Percentiles rank a stretch among this genome's conserved stretches.
Conservation (phyloP, 2,113 vertebrate genomes). For the Sylvilagus bachmani region DNA sequence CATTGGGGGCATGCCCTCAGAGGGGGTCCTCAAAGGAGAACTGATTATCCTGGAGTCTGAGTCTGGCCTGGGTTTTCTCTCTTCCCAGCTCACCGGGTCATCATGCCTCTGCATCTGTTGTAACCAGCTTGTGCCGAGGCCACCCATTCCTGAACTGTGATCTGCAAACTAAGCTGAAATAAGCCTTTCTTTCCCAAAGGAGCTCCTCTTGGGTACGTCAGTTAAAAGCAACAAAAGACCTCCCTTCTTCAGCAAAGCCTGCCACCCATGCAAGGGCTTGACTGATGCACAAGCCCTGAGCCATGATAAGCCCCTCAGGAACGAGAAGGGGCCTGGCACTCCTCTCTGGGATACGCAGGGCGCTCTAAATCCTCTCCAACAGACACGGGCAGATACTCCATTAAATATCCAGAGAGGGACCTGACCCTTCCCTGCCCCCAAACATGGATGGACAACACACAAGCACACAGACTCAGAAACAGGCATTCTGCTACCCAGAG, state of each 20-base stretch:
- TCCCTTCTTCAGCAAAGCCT: neutral
- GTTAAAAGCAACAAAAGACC: too few species aligned
- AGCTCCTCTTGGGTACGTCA: too few species aligned
- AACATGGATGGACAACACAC: neutral
- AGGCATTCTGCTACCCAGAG: neutral
- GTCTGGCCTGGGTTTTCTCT: too few species aligned
- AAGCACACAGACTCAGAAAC: neutral
- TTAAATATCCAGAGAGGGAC: neutral
- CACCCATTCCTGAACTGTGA: too few species aligned
- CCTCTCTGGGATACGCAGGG: neutral
- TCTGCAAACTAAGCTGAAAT: too few species aligned
- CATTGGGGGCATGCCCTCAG: too few species aligned
- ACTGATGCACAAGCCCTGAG: neutral
- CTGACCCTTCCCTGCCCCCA: neutral
- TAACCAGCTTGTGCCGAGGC: too few species aligned
- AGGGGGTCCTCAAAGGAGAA: too few species aligned
- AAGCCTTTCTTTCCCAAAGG: too few species aligned
- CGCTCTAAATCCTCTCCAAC: neutral
- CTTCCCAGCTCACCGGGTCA: too few species aligned
- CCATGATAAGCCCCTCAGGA: neutral
- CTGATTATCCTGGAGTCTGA: too few species aligned
- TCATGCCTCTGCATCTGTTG: too few species aligned
- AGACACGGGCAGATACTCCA: fast-evolving
- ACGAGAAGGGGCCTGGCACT: neutral
- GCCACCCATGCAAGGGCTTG: neutral